These are phyloP conservation scores for Hemiscyllium ocellatum DNA, from an alignment of 2,113 vertebrate genomes.

Conservation along the genomic window DNA sequence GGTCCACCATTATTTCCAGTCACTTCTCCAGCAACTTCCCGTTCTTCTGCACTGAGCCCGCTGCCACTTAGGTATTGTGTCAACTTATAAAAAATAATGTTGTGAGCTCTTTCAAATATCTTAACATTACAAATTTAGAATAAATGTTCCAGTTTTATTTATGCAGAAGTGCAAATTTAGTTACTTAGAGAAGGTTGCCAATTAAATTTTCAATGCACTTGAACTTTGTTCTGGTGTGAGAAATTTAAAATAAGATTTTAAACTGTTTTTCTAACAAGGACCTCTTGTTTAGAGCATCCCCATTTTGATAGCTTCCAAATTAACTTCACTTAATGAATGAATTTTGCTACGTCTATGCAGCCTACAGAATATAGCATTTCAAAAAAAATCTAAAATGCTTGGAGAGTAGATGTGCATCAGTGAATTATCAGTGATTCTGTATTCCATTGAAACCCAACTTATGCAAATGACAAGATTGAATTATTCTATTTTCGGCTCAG, in stretches of 20 bases:
- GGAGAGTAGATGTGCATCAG: not conserved
- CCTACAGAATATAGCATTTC: not conserved
- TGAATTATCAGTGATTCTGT: not conserved
- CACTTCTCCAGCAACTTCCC: slow-evolving; percentile 62
- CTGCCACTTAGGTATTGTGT: slow-evolving; percentile 80
- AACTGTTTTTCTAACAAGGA: not conserved
- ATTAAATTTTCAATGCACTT: not conserved
- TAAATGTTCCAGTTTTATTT: not conserved
- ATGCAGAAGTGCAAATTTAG: not conserved
- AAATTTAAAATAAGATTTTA: not conserved
- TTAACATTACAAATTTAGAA: not conserved
- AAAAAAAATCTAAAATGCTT: not conserved
- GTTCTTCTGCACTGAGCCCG: slow-evolving; percentile 64
- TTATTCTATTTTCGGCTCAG: not conserved
- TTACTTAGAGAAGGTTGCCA: not conserved
- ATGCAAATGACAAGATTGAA: not conserved
- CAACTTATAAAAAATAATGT: not conserved
- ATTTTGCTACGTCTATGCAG: not conserved
- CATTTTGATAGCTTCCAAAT: no score
- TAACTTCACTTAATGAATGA: no score
- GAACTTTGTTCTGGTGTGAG: not conserved
- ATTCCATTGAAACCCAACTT: not conserved
- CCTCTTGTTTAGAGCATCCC: not conserved
- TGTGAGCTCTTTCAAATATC: not conserved
- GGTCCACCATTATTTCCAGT: slow-evolving; percentile 55